Percentiles rank a stretch among this genome's conserved stretches.
Evolutionary conservation across 2,113 vertebrate species (phyloP).

Genomic region (Malurus cyaneus): DNA sequence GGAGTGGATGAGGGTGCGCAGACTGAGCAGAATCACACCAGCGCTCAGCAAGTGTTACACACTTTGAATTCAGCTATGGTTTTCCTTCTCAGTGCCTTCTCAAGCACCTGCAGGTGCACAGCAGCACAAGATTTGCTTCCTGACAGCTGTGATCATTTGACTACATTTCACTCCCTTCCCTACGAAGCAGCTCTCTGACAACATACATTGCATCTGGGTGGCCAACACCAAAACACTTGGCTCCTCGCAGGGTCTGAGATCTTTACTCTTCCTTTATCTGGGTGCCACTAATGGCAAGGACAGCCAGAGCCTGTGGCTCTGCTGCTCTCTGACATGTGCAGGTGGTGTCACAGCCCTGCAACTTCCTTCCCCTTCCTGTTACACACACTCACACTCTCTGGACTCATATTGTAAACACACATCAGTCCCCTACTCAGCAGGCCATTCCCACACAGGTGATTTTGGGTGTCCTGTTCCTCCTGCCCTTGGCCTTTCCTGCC

Average conservation of each 20-base stretch:
- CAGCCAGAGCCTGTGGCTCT: not conserved
- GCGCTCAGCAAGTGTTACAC: not conserved
- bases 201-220: fast-evolving
- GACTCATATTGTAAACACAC: not conserved
- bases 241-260: not conserved
- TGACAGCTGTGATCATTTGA: not conserved
- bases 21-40: not conserved
- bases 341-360: not conserved
- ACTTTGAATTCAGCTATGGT: not conserved
- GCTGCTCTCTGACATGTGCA: fast-evolving
- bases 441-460: not conserved
- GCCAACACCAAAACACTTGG: not conserved
- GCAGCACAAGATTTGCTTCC: not conserved
- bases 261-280: not conserved
- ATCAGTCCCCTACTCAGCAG: not conserved
- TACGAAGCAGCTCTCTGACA: not conserved
- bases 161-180: not conserved
- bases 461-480: not conserved
- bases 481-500: not conserved
- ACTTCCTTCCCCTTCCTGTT: not conserved
- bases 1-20: not conserved
- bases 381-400: not conserved
- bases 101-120: not conserved
- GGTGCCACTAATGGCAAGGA: not conserved
- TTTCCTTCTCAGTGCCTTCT: not conserved